phyloP scores from a whole-genome alignment of 2,113 vertebrate genomes.

The Chelonoidis abingdonii region DNA sequence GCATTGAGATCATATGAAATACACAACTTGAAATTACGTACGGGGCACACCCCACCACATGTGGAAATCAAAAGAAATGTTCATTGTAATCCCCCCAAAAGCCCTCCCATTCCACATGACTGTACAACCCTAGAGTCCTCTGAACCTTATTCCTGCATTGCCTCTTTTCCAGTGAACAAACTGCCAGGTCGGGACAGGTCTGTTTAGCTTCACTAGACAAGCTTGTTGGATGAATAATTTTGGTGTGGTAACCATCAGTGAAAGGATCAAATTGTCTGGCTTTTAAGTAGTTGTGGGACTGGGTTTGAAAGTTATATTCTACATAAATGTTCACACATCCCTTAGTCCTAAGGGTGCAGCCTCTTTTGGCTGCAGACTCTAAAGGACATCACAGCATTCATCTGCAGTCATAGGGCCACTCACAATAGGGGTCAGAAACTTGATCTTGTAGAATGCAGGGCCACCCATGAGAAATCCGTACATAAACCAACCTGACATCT shows the following conservation, averaged over 20 bases:
- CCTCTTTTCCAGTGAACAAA: conserved; percentile 14
- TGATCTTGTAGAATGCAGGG: neutral
- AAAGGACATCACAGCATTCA: neutral
- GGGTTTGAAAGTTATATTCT: neutral
- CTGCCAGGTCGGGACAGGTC: neutral
- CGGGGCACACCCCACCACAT: neutral
- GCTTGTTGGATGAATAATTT: neutral
- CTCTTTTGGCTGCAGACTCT: neutral
- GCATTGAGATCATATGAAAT: neutral
- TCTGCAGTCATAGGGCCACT: neutral
- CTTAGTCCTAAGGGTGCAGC: neutral
- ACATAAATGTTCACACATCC: neutral
- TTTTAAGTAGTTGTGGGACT: neutral
- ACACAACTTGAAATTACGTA: neutral
- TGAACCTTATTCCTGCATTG: neutral
- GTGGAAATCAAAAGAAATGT: neutral
- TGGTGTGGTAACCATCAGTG: accelerated
- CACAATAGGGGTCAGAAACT: neutral
- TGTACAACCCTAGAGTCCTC: conserved; percentile 11
- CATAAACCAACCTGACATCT: neutral
- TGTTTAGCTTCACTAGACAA: neutral
- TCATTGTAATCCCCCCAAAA: neutral
- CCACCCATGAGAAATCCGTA: neutral
- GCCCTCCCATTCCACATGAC: neutral
- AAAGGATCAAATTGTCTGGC: neutral